A percentile compares a stretch with the other conserved stretches of the same genome.
Conservation (phyloP, 1,140 invertebrate genomes). For the Charaxes varanes region DNA sequence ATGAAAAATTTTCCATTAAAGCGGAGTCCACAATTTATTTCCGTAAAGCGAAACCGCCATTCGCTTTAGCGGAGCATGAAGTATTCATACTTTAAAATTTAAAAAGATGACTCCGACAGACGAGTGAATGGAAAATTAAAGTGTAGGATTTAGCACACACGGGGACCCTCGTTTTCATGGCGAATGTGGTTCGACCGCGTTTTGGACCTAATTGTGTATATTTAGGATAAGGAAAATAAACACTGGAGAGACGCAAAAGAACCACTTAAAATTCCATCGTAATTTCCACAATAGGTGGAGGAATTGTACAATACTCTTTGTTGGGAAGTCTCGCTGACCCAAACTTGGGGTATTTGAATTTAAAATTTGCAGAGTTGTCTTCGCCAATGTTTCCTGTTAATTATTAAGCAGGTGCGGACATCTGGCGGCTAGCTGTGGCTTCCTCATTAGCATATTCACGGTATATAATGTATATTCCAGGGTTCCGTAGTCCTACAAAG, state of each 20-base stretch:
- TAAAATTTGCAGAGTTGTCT: conserved; percentile 50
- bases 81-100: conserved; percentile 29
- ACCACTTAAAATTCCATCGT: conserved; percentile 15
- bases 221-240: conserved; percentile 33
- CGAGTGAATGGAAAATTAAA: conserved; percentile 25
- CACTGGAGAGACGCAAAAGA: conserved; percentile 19
- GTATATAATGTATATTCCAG: conserved; percentile 9
- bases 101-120: conserved; percentile 22
- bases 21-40: conserved; percentile 23
- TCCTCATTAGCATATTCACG: conserved; percentile 23
- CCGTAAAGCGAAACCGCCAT: conserved; percentile 11
- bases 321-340: conserved; percentile 20
- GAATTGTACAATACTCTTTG: conserved; percentile 22
- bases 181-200: conserved; percentile 5
- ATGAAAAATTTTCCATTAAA: conserved; percentile 29
- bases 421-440: conserved; percentile 30
- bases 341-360: conserved; percentile 51
- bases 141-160: conserved; percentile 15
- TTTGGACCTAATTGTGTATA: conserved; percentile 25
- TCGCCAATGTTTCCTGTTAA: conserved; percentile 42
- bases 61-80: conserved; percentile 21
- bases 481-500: too few species aligned
- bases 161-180: conserved; percentile 6
- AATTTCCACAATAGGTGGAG: conserved; percentile 13
- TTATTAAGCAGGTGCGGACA: conserved; percentile 43